These are phyloP conservation scores for Neodon shergylaensis DNA, from an alignment of 2,113 vertebrate genomes.

Conservation along the genomic window DNA sequence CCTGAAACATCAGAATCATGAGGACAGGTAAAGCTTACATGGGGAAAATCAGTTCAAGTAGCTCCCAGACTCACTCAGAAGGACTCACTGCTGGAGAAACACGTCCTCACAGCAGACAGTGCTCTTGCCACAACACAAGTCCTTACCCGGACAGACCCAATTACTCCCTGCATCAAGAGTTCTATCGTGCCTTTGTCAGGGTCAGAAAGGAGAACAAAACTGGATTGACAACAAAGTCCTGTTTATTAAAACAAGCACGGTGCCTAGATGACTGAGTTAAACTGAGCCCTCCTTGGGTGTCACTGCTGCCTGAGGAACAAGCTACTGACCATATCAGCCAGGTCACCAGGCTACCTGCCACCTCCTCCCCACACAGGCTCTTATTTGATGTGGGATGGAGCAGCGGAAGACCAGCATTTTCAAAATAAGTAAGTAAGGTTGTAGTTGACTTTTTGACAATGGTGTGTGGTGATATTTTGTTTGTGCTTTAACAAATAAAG, in stretches of 20 bases:
- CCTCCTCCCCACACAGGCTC: background rate
- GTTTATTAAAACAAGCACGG: background rate
- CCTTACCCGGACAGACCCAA: background rate
- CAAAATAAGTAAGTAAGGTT: background rate
- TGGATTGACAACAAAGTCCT: no score
- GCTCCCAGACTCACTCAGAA: background rate
- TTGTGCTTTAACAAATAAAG: no score
- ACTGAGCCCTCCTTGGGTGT: background rate
- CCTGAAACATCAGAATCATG: no score
- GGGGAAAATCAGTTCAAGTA: background rate
- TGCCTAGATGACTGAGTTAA: background rate
- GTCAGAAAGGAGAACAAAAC: background rate
- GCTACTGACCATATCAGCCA: no score
- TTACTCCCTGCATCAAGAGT: background rate
- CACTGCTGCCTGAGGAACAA: background rate
- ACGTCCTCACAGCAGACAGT: background rate
- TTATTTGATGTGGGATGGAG: no score
- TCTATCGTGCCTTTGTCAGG: background rate
- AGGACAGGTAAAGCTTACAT: background rate
- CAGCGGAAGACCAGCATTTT: background rate
- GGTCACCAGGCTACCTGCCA: background rate
- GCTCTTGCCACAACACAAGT: background rate
- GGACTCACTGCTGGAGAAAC: background rate
- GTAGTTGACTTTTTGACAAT: background rate
- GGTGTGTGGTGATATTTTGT: no score